Conservation (phyloP, 2,888 invertebrate species). For the Limnephilus rhombicus region DNA sequence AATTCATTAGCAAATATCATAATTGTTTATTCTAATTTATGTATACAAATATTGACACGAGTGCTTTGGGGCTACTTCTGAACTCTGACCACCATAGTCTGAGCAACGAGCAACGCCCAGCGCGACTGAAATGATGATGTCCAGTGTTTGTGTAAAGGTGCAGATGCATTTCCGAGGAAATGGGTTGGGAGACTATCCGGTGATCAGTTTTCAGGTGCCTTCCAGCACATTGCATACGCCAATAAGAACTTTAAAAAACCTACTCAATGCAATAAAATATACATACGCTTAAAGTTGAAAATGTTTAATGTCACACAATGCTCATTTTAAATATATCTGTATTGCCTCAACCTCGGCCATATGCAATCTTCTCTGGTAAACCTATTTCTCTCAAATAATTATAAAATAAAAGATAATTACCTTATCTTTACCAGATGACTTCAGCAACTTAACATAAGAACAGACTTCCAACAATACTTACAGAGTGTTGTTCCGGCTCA, state of each 20-base stretch:
- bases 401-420: not conserved
- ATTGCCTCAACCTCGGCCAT: constrained; percentile 16
- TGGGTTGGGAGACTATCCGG: not conserved
- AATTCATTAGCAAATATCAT: constrained; percentile 27
- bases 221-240: constrained; percentile 63
- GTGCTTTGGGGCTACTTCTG: constrained; percentile 60
- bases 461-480: constrained; percentile 8
- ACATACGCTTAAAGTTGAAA: constrained; percentile 53
- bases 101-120: not conserved
- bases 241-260: constrained; percentile 63
- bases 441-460: constrained; percentile 15
- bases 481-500: constrained; percentile 32
- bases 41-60: constrained; percentile 35
- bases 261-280: constrained; percentile 62
- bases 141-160: not conserved
- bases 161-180: not conserved
- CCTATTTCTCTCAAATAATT: constrained; percentile 22
- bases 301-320: constrained; percentile 41
- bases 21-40: constrained; percentile 52
- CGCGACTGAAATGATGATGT: too few species aligned
- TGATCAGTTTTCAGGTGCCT: constrained; percentile 45
- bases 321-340: constrained; percentile 29
- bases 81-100: constrained; percentile 41
- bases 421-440: constrained; percentile 8
- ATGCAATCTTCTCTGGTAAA: constrained; percentile 18